These are phyloP conservation scores for Arenaria interpres DNA, from an alignment of 2,113 vertebrate genomes.

Conservation along the genomic window DNA sequence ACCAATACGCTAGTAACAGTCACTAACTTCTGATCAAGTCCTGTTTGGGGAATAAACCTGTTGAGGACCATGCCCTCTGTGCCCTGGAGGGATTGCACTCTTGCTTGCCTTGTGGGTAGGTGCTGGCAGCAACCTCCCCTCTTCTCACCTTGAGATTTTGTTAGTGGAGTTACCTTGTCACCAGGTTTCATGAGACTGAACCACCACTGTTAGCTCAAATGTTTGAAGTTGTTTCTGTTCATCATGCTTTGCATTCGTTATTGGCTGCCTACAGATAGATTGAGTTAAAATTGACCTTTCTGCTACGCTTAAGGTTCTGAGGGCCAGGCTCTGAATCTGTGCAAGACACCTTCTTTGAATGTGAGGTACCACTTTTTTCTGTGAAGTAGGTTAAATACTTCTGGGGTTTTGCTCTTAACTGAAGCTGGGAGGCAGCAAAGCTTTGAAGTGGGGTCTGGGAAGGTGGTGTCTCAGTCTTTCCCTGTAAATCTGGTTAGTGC, in stretches of 20 bases:
- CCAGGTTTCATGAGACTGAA: neutral
- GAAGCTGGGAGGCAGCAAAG: neutral
- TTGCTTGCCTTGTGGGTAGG: neutral
- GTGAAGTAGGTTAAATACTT: neutral
- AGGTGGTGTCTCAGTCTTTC: neutral
- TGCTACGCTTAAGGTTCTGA: neutral
- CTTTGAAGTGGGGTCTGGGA: neutral
- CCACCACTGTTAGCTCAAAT: neutral
- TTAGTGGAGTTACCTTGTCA: neutral
- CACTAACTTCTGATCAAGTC: neutral
- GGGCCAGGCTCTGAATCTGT: neutral
- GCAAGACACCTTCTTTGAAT: neutral
- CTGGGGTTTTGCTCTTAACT: neutral
- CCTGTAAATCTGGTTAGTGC: neutral
- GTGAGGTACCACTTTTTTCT: neutral
- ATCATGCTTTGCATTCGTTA: neutral
- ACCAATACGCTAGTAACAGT: neutral
- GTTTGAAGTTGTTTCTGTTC: neutral
- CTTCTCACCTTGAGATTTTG: neutral
- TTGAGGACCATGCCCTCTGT: neutral
- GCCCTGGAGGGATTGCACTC: neutral
- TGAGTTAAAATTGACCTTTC: neutral
- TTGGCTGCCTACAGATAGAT: neutral
- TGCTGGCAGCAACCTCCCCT: neutral
- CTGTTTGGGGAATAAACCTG: neutral